Percentiles rank a stretch among this genome's conserved stretches.
These are phyloP conservation scores for Xiphias gladius DNA, from an alignment of 2,113 vertebrate species.

Conservation along the genomic window DNA sequence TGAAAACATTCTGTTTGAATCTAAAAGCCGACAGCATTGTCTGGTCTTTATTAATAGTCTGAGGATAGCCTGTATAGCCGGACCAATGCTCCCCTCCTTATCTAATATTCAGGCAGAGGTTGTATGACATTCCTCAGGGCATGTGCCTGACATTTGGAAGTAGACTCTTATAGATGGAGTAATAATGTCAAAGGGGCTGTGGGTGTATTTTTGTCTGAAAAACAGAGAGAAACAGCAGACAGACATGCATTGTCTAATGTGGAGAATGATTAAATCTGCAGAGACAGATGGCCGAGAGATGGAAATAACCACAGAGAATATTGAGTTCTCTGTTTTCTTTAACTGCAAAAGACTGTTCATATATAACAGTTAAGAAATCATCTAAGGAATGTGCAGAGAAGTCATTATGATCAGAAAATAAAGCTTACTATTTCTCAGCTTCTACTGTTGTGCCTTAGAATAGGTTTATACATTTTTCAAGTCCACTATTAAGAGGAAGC, in stretches of 20 bases:
- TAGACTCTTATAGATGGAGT: conserved; percentile 75
- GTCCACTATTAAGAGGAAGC: not conserved
- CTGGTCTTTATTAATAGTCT: conserved; percentile 74
- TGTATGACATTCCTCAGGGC: conserved; percentile 75
- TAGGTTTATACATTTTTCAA: not conserved
- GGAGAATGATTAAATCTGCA: conserved; percentile 64
- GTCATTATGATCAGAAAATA: conserved; percentile 12
- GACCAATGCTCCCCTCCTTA: conserved; percentile 54
- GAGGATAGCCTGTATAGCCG: conserved; percentile 32
- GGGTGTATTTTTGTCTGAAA: conserved; percentile 67
- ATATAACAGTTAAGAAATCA: conserved; percentile 8
- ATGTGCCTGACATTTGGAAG: conserved; percentile 80
- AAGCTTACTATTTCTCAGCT: conserved; percentile 5
- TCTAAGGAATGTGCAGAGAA: conserved; percentile 23
- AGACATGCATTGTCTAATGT: conserved; percentile 57
- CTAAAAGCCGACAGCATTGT: conserved; percentile 50
- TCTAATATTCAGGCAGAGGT: conserved; percentile 74
- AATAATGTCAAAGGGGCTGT: conserved; percentile 74
- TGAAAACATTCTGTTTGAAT: conserved; percentile 55
- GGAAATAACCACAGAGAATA: conserved; percentile 59
- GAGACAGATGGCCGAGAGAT: conserved; percentile 41
- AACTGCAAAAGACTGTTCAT: conserved; percentile 8
- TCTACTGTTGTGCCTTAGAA: not conserved
- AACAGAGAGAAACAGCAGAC: conserved; percentile 48
- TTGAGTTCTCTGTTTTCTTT: conserved; percentile 57